Evolutionary conservation across 2,113 vertebrate species (phyloP), one percentile per base, ranked within the genome.

Genomic region (Neomonachus schauinslandi): DNA sequence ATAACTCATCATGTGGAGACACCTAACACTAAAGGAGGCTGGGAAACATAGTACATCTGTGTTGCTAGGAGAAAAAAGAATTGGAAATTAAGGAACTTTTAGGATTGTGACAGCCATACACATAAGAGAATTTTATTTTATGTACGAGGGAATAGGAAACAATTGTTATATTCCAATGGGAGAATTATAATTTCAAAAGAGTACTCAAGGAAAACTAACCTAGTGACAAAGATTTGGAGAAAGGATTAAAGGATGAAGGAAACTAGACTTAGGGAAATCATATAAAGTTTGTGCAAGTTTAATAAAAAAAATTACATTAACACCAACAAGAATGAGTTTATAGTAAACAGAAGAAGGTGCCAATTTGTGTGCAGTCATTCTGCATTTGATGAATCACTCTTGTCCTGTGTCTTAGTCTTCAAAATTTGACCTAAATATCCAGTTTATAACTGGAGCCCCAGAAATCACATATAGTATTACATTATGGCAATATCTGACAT

Each of bases 391-490:
- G 19, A 88, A 88, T 51, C 16, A 59, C 19, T 85, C 1, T 22
- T 86, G 12, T 59, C 42, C 24, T 94, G 5, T 2, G 7, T 9
- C 28, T 59, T 59, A n/a, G n/a, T 65, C 10, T 82, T 84, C 49
- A 42, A 67, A 57, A 96, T 90, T 79, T n/a, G 86, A 65, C 89
- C 92, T 83, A 79, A 77, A 92, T 16, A 86, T 53, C 39, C 86
- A 83, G 89, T 63, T 88, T 91, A 71, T 36, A 82, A 33, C 22
- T 81, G 36, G 46, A 92, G 15, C 3, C 3, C 28, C 59, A 82
- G 59, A 91, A 83, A 69, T 67, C 36, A 7, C 2, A 10, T 28
- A 12, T 21, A 10, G 36, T 21, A 22, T 83, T 81, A 85, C 11
- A 39, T 80, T 83, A 71, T 24, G 28, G 9, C 4, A 89, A n/a